phyloP scores from a whole-genome alignment of 2,888 invertebrate species.

The Meganola albula region DNA sequence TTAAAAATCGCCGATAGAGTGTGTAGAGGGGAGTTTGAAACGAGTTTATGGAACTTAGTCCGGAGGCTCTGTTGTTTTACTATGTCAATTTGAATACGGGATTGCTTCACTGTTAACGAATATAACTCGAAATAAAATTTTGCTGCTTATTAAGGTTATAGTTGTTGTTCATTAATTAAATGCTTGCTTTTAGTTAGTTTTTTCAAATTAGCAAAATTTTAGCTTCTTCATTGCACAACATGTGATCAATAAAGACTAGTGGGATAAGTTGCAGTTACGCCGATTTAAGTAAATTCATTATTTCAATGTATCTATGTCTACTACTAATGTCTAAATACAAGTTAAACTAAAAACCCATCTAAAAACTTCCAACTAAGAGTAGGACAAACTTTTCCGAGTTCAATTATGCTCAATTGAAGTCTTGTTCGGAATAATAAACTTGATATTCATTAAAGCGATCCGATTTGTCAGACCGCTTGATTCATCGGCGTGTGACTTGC shows the following conservation, averaged over 20 bases:
- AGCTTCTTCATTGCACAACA: too few species aligned
- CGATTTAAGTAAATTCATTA: too few species aligned
- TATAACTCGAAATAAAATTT: conserved; percentile 28
- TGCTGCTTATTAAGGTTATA: too few species aligned
- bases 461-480: conserved; percentile 43
- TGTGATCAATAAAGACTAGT: too few species aligned
- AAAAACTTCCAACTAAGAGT: conserved; percentile 12
- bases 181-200: too few species aligned
- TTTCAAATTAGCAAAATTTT: too few species aligned
- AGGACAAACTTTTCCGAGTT: conserved; percentile 19
- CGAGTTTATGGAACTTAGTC: conserved; percentile 74
- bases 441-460: conserved; percentile 39
- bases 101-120: conserved; percentile 50
- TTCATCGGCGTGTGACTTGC: conserved; percentile 33
- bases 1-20: conserved; percentile 78
- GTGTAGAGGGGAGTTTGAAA: conserved; percentile 73
- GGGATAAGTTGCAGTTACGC: too few species aligned
- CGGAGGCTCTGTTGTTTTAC: conserved; percentile 71
- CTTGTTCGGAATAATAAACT: conserved; percentile 32
- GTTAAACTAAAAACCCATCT: too few species aligned
- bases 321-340: too few species aligned
- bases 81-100: conserved; percentile 76
- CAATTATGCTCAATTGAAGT: conserved; percentile 25
- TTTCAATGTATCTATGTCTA: too few species aligned
- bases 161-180: too few species aligned